Percentiles rank a stretch among this genome's conserved stretches.
Conservation (phyloP, 92 coral and sea anemone genomes). For the Epizoanthus scotinus region DNA sequence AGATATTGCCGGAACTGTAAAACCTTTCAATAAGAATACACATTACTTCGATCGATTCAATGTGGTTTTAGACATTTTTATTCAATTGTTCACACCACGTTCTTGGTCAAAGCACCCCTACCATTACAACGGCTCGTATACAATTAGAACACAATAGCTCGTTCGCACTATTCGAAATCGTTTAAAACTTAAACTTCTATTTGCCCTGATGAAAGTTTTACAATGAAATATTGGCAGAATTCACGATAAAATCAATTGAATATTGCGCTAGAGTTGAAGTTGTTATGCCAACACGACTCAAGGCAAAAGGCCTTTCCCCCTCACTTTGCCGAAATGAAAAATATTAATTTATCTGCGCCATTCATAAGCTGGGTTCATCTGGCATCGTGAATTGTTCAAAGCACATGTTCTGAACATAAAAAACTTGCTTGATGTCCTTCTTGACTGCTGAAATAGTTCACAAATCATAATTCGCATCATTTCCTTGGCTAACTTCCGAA, state of each 20-base stretch:
- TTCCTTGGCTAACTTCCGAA: slow-evolving; percentile 43
- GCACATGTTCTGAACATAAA: slow-evolving; percentile 33
- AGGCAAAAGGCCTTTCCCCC: slow-evolving; percentile 9
- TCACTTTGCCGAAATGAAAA: slow-evolving; percentile 1
- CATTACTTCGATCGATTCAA: neutral
- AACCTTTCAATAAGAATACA: neutral
- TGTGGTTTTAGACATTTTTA: slow-evolving; percentile 8
- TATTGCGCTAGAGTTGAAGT: slow-evolving; percentile 32
- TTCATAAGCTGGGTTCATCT: slow-evolving; percentile 30
- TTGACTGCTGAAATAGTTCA: slow-evolving; percentile 27
- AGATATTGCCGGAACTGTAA: neutral
- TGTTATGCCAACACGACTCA: slow-evolving; percentile 39
- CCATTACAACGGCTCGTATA: slow-evolving; percentile 4
- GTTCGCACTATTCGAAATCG: slow-evolving; percentile 42
- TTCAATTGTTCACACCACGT: slow-evolving; percentile 15
- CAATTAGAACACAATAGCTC: slow-evolving; percentile 36
- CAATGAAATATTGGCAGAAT: slow-evolving; percentile 18
- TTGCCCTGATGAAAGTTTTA: slow-evolving; percentile 20
- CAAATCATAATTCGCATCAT: slow-evolving; percentile 32
- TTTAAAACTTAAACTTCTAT: slow-evolving; percentile 8
- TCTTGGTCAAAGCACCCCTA: slow-evolving; percentile 27
- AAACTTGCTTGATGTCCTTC: neutral
- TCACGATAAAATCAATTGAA: slow-evolving; percentile 18
- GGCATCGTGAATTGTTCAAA: slow-evolving; percentile 27
- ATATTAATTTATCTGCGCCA: slow-evolving; percentile 28